Evolutionary conservation across 2,113 vertebrate species (phyloP), one percentile per base, ranked within the genome.

Genomic region (Nanorana parkeri): DNA sequence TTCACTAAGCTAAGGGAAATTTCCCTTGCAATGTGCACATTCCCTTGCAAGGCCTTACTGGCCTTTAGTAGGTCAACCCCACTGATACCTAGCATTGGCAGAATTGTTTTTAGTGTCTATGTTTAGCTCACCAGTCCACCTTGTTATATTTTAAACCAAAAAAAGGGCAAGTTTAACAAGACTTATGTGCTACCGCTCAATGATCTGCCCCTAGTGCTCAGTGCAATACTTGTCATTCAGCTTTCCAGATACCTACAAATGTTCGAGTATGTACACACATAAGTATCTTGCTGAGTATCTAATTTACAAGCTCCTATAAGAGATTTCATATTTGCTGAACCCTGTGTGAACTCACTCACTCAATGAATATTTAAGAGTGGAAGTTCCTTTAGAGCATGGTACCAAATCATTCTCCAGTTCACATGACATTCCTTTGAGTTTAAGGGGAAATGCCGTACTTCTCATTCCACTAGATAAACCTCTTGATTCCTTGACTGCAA

Each of bases 401-500:
- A 83, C 80, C 63, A 74, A 76, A 75, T 76, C 76, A 28, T 58
- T 67, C 51, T 52, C 71, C 24, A 47, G 72, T 83, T 83, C 80
- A 83, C 80, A 83, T 83, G 80, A 83, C 71, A 83, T 83, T 83
- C 71, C 80, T 60, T 51, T 17, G 72, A 83, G 80, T 76, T 83
- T 83, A 58, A 76, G 80, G 63, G 58, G 80, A 68, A 81, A 75
- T 75, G 72, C 71, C 4, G 21, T 76, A 21, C 72, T 54, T 29
- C 63, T 64, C 75, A 28, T 24, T 68, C 41, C 29, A 76, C 80
- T 63, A 65, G 63, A 58, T 63, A 51, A 74, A 58, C 58, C 36
- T n/a, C 41, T 75, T 41, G n/a, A 75, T 63, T 75, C 21, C 21
- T 17, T 54, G 63, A 32, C 63, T 55, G 51, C 16, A 36, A 68